phyloP scores from a whole-genome alignment of 2,113 vertebrate species.

The Esox niger region DNA sequence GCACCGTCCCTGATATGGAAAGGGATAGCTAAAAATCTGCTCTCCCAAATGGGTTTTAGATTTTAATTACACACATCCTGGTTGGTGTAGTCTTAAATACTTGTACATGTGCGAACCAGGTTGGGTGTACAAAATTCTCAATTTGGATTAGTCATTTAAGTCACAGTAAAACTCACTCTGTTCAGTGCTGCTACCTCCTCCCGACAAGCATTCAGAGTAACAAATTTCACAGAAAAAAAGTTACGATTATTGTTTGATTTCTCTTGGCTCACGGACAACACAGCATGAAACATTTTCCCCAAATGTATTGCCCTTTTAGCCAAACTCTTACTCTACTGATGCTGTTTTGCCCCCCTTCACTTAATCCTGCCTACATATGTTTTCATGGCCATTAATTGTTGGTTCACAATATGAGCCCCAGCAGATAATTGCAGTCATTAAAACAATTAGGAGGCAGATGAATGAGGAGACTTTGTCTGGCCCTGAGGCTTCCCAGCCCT shows the following conservation, averaged over 20 bases:
- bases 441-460: constrained; percentile 76
- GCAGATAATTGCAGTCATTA: constrained; percentile 80
- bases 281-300: constrained; percentile 51
- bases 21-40: too few species aligned
- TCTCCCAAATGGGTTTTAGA: too few species aligned
- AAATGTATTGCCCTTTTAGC: constrained; percentile 40
- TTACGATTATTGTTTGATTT: constrained; percentile 24
- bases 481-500: constrained; percentile 62
- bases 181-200: too few species aligned
- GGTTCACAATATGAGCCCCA: constrained; percentile 70
- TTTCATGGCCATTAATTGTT: constrained; percentile 74
- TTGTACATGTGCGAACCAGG: not conserved
- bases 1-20: too few species aligned
- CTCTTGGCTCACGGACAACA: not conserved
- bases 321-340: constrained; percentile 49
- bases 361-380: constrained; percentile 72
- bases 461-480: constrained; percentile 61
- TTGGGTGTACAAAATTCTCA: not conserved
- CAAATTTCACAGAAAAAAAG: constrained; percentile 18
- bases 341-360: constrained; percentile 39
- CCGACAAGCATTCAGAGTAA: not conserved
- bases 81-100: constrained; percentile 30
- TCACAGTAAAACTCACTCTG: too few species aligned
- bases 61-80: constrained; percentile 32
- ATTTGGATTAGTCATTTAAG: not conserved